These are phyloP conservation scores for Laodelphax striatellus DNA, from an alignment of 1,140 invertebrate genomes.

Conservation along the genomic window DNA sequence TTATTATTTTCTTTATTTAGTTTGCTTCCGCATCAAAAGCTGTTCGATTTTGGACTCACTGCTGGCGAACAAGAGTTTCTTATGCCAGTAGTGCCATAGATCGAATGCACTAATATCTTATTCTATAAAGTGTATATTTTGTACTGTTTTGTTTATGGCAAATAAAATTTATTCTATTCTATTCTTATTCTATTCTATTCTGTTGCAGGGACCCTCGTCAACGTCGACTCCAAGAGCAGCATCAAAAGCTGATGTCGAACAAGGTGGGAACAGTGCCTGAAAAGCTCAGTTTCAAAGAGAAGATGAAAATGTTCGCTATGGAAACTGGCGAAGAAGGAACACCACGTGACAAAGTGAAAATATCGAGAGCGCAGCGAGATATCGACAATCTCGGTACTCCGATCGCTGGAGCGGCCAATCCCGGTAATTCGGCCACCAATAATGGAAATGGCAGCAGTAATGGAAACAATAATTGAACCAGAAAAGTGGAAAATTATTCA, in stretches of 20 bases:
- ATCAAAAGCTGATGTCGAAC: slow-evolving; percentile 52
- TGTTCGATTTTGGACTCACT: too few species aligned
- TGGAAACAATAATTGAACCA: not conserved
- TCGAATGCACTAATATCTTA: too few species aligned
- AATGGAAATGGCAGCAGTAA: slow-evolving; percentile 2
- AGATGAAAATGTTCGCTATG: slow-evolving; percentile 95
- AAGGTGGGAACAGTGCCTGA: slow-evolving; percentile 60
- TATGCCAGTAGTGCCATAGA: too few species aligned
- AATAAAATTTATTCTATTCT: too few species aligned
- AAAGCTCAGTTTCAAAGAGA: slow-evolving; percentile 86
- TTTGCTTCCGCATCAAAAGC: too few species aligned
- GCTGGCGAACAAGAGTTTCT: too few species aligned
- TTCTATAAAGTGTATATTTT: too few species aligned
- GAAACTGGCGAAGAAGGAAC: slow-evolving; percentile 79
- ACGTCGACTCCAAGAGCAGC: slow-evolving; percentile 62
- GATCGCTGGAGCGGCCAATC: slow-evolving; percentile 23
- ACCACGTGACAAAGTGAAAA: slow-evolving; percentile 85
- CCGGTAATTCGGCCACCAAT: slow-evolving; percentile 28
- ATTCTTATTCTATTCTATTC: slow-evolving; percentile 1
- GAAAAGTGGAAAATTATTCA: too few species aligned
- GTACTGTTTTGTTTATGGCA: too few species aligned
- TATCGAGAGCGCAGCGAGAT: slow-evolving; percentile 81
- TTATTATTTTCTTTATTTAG: too few species aligned
- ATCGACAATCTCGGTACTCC: slow-evolving; percentile 59
- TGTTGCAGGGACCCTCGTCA: slow-evolving; percentile 63